Evolutionary conservation across 2,888 invertebrate genomes (phyloP), one percentile per base, ranked within the genome.

Genomic region (Amiota communis): DNA sequence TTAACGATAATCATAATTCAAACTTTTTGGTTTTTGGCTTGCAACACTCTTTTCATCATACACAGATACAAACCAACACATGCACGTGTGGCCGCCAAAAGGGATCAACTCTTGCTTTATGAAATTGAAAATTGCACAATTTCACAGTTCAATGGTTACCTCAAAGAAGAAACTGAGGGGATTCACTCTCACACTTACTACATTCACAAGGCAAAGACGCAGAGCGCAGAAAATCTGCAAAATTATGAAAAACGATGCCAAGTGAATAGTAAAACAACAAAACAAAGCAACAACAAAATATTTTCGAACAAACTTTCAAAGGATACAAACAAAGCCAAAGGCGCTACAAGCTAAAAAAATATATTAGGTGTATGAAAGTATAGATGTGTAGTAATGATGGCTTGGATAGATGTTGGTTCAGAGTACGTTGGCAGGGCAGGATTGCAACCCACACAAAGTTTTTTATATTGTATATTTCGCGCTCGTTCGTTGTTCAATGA

Each of bases 71-170:
- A 59, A 9, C 17, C 9, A 12, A n/a, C n/a, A 53, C 13, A n/a
- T 59, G 8, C 17, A 17, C 17, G 59, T 15, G 59, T 59, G 63
- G 63, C 12, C 12, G 63, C 12, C 12, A 63, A 36, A 49, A 68
- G 36, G 20, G 51, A 53, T 68, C 46, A 68, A 68, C 67, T 68
- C 20, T 59, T 68, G 84, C 81, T 82, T 82, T 82, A 80, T 82
- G 78, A 84, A 82, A 84, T 84, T 84, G 83, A 82, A 82, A 82
- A 82, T 83, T 83, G 81, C 81, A 80, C 80, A 82, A 82, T 82
- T 82, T 84, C 80, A 82, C 83, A 84, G 82, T 82, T 82, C 83
- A 82, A 82, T 84, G 36, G 36, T 36, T 36, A 2, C 36, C 36
- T 36, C 36, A 36, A 36, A 36, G 83, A 77, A 81, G 79, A 76